A percentile compares a stretch with the other conserved stretches of the same genome.
phyloP scores from a whole-genome alignment of 2,797 vertebrate genomes.

The Nyctibius grandis region DNA sequence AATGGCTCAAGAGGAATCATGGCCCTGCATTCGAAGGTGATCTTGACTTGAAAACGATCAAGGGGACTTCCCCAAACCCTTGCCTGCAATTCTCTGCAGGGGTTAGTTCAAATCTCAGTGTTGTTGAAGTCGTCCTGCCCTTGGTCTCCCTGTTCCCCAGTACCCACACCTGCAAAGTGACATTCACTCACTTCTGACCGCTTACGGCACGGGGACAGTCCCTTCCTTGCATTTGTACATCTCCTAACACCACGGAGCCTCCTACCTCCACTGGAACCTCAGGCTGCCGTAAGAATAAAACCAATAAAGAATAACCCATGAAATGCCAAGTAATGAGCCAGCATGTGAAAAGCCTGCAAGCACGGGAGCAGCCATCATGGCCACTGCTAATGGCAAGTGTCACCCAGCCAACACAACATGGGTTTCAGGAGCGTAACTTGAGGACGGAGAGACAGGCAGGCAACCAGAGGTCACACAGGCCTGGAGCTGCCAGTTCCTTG shows the following conservation, averaged over 20 bases:
- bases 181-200: neutral
- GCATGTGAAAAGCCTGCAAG: neutral
- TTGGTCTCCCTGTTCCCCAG: neutral
- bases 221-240: neutral
- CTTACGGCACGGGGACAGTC: neutral
- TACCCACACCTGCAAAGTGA: neutral
- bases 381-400: neutral
- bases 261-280: neutral
- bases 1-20: neutral
- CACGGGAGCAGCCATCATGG: neutral
- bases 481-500: neutral
- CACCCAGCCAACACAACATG: neutral
- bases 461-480: neutral
- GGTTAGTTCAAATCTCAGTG: neutral
- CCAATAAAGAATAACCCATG: neutral
- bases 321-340: neutral
- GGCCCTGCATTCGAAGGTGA: fast-evolving
- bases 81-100: neutral
- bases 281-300: neutral
- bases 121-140: neutral
- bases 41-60: neutral
- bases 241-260: neutral
- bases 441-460: neutral
- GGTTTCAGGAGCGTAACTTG: neutral
- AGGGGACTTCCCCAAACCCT: neutral